Evolutionary conservation across 2,888 invertebrate species (phyloP), one percentile per base, ranked within the genome.

Genomic region (Seira sanloemensis): DNA sequence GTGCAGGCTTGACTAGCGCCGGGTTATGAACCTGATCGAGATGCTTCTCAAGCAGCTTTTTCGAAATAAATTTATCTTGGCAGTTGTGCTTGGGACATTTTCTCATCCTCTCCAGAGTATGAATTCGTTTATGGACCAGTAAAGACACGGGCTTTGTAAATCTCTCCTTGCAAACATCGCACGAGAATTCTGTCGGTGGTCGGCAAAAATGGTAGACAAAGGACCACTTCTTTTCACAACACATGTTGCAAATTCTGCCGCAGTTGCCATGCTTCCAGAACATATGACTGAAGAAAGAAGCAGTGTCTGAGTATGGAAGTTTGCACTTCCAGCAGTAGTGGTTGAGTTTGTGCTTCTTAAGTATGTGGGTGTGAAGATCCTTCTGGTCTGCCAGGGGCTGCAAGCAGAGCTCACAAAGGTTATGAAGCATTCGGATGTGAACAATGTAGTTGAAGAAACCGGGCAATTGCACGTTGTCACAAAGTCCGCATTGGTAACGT

Each of bases 231-330:
- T 97, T 97, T 90, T 97, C 96, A 74, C 96, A 91, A 91, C 97
- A 97, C 90, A 93, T 94, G 91, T 96, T 96, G 90, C 97, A 97
- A 46, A 94, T 91, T 1, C 96, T 95, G 91, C 96, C 96, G 90
- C 97, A 96, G 1, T 97, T 97, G 23, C 97, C 97, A 91, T 97
- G 97, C 91, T 97, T 97, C 97, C 97, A 97, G 91, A 96, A 97
- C 78, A 97, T 92, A 92, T 97, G 97, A 90, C 96, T 96, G 18
- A 96, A 96, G 83, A 97, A 97, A 90, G 97, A 96, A 77, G 95
- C 95, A 91, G 96, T 96, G 91, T 96, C 97, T 88, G 96, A 93
- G 91, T 97, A 97, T 0, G 97, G 95, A 86, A 97, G 96, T 37
- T 96, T 96, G 91, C 97, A 97, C 24, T 96, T 94, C 91, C 96